Evolutionary conservation across 2,888 invertebrate genomes (phyloP).

Genomic region (Idaea aversata): DNA sequence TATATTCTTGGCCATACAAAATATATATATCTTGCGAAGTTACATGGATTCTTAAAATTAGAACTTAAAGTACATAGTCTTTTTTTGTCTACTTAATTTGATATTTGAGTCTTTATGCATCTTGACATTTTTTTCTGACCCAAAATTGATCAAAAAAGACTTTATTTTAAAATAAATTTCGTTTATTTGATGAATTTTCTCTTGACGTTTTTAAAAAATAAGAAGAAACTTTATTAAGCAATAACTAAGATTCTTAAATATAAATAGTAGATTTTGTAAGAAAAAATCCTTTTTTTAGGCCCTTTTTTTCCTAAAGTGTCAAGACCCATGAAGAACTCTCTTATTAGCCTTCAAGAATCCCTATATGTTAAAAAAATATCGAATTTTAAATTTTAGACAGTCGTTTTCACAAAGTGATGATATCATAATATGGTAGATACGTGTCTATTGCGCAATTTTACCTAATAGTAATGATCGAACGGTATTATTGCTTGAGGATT

Average conservation of each 20-base stretch:
- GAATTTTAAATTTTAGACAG: not conserved
- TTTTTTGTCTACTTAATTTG: constrained; percentile 37
- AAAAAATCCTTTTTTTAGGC: too few relatives aligned
- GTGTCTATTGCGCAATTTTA: constrained; percentile 7
- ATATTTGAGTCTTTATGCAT: constrained; percentile 15
- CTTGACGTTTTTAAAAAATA: too few relatives aligned
- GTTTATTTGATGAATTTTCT: too few relatives aligned
- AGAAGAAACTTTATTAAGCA: too few relatives aligned
- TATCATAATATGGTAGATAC: not conserved
- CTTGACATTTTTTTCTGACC: not conserved
- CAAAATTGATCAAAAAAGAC: too few relatives aligned
- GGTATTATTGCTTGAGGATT: constrained; percentile 4
- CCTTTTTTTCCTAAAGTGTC: not conserved
- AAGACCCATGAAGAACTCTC: not conserved
- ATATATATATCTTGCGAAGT: constrained; percentile 39
- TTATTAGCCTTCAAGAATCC: not conserved
- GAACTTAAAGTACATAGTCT: constrained; percentile 54
- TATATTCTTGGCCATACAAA: constrained; percentile 51
- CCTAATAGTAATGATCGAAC: constrained; percentile 10
- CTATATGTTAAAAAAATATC: not conserved
- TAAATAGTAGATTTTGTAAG: too few relatives aligned
- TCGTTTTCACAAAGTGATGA: not conserved
- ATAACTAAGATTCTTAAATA: too few relatives aligned
- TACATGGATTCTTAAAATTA: constrained; percentile 44
- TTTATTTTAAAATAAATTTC: too few relatives aligned